Conservation (phyloP, 2,888 invertebrate species). For the Mantis religiosa region DNA sequence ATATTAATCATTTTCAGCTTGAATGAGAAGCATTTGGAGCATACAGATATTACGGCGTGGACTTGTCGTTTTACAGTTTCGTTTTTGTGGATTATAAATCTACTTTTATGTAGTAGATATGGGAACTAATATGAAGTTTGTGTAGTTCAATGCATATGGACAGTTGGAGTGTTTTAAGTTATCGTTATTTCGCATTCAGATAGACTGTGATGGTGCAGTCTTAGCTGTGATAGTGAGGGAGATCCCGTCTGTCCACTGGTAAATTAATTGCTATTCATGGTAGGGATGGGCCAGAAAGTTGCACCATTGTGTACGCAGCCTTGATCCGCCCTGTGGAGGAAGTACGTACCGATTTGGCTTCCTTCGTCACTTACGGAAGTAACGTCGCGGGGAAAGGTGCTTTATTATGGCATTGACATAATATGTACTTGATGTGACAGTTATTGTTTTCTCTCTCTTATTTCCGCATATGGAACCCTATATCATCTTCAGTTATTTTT, state of each 20-base stretch:
- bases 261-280: neutral
- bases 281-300: neutral
- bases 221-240: neutral
- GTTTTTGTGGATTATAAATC: too few relatives aligned
- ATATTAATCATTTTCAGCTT: too few relatives aligned
- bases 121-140: too few relatives aligned
- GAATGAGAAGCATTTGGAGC: too few relatives aligned
- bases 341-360: neutral
- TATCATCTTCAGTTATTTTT: too few relatives aligned
- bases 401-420: neutral
- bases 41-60: too few relatives aligned
- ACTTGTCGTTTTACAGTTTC: too few relatives aligned
- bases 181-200: neutral
- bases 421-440: neutral
- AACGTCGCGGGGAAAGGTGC: neutral
- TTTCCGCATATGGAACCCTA: too few relatives aligned
- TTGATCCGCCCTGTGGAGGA: neutral
- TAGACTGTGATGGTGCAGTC: neutral
- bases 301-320: neutral
- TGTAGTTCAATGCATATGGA: neutral
- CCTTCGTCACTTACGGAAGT: neutral
- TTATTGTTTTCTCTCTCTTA: neutral
- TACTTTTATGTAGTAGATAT: too few relatives aligned
- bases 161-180: neutral
- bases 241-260: neutral